phyloP scores from a whole-genome alignment of 1,140 invertebrate genomes.

The Zaprionus nigranus region DNA sequence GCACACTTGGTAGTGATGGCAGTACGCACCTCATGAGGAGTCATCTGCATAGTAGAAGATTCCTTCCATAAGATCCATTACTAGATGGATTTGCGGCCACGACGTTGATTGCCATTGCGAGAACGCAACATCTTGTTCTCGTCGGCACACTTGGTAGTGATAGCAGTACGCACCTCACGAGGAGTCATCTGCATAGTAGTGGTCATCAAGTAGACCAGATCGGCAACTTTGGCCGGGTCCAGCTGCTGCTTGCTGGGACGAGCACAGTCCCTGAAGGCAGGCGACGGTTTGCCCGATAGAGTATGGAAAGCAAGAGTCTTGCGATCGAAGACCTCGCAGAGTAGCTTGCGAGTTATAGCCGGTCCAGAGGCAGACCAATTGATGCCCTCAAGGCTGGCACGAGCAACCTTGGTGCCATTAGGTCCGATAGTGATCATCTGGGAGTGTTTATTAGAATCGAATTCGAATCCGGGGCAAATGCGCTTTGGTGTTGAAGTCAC shows the following conservation, averaged over 20 bases:
- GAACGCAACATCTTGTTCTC: slow-evolving; percentile 86
- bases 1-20: slow-evolving; percentile 87
- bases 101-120: slow-evolving; percentile 10
- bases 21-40: slow-evolving; percentile 72
- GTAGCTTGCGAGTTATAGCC: slow-evolving; percentile 81
- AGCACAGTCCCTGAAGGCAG: slow-evolving; percentile 71
- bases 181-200: slow-evolving; percentile 63
- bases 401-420: slow-evolving; percentile 71
- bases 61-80: neutral
- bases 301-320: slow-evolving; percentile 79
- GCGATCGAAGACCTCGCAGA: slow-evolving; percentile 78
- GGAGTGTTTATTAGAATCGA: too few species aligned
- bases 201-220: slow-evolving; percentile 83
- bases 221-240: slow-evolving; percentile 76
- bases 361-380: slow-evolving; percentile 78
- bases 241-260: slow-evolving; percentile 76
- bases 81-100: slow-evolving; percentile 31
- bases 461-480: slow-evolving; percentile 48
- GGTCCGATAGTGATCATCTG: slow-evolving; percentile 70
- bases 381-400: slow-evolving; percentile 52
- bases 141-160: slow-evolving; percentile 87
- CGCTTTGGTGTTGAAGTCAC: slow-evolving; percentile 54
- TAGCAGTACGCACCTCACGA: slow-evolving; percentile 82
- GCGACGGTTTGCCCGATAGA: slow-evolving; percentile 84
- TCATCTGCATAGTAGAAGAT: slow-evolving; percentile 63